Percentiles rank a stretch among this genome's conserved stretches.
These are phyloP conservation scores for Julus scanicus DNA, from an alignment of 2,888 invertebrate genomes.

Conservation along the genomic window DNA sequence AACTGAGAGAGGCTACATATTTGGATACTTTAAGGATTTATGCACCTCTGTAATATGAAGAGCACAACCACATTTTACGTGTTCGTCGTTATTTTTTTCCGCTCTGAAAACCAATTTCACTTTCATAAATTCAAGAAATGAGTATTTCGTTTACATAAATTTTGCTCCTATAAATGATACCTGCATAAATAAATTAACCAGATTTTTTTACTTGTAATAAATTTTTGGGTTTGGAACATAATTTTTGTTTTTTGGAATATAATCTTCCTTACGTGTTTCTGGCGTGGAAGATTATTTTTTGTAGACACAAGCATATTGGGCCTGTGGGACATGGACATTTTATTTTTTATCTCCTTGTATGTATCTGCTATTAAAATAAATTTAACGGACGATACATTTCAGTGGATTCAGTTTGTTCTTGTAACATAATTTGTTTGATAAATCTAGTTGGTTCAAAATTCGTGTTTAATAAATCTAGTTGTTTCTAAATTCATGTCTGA, in stretches of 20 bases:
- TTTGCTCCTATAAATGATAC: neutral
- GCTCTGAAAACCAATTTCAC: neutral
- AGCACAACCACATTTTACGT: neutral
- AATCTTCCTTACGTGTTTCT: neutral
- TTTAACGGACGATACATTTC: neutral
- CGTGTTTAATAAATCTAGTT: too few species aligned
- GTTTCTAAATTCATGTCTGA: too few species aligned
- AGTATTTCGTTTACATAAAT: slow-evolving; percentile 8
- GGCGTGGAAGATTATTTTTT: neutral
- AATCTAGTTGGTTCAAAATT: too few species aligned
- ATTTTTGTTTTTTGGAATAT: slow-evolving; percentile 13
- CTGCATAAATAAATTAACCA: slow-evolving; percentile 10
- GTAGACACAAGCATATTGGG: neutral
- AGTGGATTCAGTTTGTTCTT: neutral
- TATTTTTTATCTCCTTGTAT: neutral
- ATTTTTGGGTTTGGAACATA: neutral
- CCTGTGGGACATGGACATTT: neutral
- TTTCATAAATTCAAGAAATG: slow-evolving; percentile 19
- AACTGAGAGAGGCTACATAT: neutral
- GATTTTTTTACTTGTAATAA: neutral
- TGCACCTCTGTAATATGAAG: neutral
- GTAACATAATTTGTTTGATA: neutral
- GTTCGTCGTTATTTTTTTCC: slow-evolving; percentile 1
- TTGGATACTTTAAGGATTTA: slow-evolving; percentile 3
- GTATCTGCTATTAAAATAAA: neutral